Conservation (phyloP, 2,797 vertebrate species). For the Rhinella marina region DNA sequence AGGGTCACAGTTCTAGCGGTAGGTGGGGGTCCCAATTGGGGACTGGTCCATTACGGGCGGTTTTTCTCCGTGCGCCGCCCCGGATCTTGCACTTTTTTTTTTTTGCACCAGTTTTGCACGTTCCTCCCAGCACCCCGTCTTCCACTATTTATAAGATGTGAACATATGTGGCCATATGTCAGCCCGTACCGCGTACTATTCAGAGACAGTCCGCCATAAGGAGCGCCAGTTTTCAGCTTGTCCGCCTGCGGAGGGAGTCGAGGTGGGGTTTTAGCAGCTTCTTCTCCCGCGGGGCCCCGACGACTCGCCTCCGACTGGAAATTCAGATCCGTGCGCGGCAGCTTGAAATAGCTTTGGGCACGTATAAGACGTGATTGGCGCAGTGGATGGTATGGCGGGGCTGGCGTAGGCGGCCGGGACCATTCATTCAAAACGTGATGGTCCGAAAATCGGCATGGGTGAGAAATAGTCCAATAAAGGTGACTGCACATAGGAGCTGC, state of each 20-base stretch:
- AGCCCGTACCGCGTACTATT: constrained; percentile 26
- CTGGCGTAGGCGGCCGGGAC: too few relatives aligned
- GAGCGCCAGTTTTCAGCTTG: constrained; percentile 52
- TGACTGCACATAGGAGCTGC: background rate
- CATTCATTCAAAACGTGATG: too few relatives aligned
- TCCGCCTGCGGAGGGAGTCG: constrained; percentile 18
- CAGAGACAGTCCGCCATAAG: constrained; percentile 55
- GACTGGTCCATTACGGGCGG: too few relatives aligned
- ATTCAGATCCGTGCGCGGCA: background rate
- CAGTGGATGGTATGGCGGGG: too few relatives aligned
- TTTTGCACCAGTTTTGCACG: background rate
- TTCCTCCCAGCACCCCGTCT: constrained; percentile 20
- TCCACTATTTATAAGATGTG: constrained; percentile 53
- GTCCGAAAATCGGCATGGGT: too few relatives aligned
- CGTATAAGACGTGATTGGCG: background rate
- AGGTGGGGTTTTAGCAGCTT: constrained; percentile 34
- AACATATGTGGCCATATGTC: constrained; percentile 60
- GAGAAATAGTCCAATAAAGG: too few relatives aligned
- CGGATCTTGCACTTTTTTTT: background rate
- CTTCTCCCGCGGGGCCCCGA: constrained; percentile 3
- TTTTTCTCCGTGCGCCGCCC: background rate
- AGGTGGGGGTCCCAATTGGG: too few relatives aligned
- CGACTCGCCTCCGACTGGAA: constrained; percentile 17
- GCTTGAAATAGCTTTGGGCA: background rate
- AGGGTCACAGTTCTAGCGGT: too few relatives aligned